phyloP scores from a whole-genome alignment of 2,113 vertebrate species.

The Scartelaos histophorus region DNA sequence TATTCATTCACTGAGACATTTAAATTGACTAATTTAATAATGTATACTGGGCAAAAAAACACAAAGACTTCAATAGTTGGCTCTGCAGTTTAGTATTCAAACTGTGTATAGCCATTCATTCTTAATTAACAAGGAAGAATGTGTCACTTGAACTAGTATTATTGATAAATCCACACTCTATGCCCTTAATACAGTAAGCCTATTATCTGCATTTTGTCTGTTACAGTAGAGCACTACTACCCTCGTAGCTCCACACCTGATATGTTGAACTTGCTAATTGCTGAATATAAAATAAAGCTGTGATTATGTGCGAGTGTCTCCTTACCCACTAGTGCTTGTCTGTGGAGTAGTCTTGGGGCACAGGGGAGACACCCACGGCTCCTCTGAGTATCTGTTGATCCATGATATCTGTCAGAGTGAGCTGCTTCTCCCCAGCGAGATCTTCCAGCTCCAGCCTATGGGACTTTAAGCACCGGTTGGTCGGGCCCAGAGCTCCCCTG shows the following conservation, averaged over 20 bases:
- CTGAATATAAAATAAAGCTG: constrained; percentile 3
- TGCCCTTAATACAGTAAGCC: neutral
- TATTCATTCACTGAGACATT: neutral
- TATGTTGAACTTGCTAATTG: neutral
- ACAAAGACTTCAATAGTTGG: neutral
- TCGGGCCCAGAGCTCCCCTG: constrained; percentile 33
- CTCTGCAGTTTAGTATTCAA: neutral
- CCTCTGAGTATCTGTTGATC: constrained; percentile 45
- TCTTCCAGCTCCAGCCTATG: constrained; percentile 54
- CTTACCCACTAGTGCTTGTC: constrained; percentile 15
- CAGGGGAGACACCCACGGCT: constrained; percentile 20
- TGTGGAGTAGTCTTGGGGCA: constrained; percentile 25
- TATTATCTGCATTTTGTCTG: neutral
- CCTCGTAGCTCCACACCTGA: neutral
- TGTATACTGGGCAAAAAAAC: neutral
- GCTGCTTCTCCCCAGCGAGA: constrained; percentile 55
- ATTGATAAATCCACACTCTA: neutral
- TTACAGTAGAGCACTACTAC: neutral
- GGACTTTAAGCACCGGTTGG: constrained; percentile 53
- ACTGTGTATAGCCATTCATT: neutral
- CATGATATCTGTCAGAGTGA: constrained; percentile 53
- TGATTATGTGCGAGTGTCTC: constrained; percentile 16
- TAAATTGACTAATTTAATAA: neutral
- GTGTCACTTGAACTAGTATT: neutral
- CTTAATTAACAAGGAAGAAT: neutral